Conservation (phyloP, 2,113 vertebrate genomes). For the Planiliza haematocheilus region DNA sequence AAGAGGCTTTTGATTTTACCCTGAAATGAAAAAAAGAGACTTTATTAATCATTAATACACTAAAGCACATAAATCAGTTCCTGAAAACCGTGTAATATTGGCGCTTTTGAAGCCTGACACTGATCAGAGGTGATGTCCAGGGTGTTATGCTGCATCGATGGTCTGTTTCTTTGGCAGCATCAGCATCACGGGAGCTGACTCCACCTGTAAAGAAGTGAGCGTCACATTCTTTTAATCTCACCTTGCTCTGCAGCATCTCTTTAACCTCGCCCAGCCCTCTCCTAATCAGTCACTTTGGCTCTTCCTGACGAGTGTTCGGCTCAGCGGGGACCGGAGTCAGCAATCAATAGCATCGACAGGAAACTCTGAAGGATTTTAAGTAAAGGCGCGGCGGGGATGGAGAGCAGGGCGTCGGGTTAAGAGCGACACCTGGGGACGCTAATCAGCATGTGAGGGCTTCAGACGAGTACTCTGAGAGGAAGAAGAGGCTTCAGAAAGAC, state of each 20-base stretch:
- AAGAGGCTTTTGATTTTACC: too few relatives aligned
- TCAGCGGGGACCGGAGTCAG: neutral
- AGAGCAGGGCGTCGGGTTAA: neutral
- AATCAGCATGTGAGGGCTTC: constrained; percentile 3
- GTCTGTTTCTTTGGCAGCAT: neutral
- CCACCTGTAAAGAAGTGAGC: too few relatives aligned
- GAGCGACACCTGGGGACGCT: neutral
- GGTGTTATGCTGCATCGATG: too few relatives aligned
- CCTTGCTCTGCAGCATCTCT: neutral
- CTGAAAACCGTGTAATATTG: too few relatives aligned
- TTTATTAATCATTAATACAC: too few relatives aligned
- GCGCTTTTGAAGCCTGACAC: too few relatives aligned
- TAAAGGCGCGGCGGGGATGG: neutral
- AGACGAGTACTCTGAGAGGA: neutral
- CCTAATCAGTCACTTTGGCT: neutral
- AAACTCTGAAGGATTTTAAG: neutral
- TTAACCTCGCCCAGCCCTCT: too few relatives aligned
- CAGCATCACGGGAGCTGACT: neutral
- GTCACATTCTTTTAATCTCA: neutral
- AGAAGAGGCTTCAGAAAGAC: neutral
- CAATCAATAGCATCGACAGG: constrained; percentile 7
- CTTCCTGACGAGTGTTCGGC: neutral
- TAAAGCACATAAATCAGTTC: too few relatives aligned
- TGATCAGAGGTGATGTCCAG: too few relatives aligned
- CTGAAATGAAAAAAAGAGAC: too few relatives aligned